Evolutionary conservation across 2,113 vertebrate species (phyloP), one percentile per base, ranked within the genome.

Genomic region (Ictalurus furcatus): DNA sequence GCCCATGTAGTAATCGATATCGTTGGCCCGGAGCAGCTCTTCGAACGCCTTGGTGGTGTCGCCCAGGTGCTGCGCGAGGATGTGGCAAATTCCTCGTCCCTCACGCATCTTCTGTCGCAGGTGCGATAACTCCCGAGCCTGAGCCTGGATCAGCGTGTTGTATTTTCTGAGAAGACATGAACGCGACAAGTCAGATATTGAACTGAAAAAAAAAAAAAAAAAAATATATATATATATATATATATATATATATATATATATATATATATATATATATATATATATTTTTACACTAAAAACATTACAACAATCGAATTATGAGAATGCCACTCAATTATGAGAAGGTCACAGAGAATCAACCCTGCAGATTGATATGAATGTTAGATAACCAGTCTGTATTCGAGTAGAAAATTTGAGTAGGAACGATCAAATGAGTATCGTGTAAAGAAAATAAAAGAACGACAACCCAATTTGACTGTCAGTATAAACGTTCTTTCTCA

Each of bases 1-100:
- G 7, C 98, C 98, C 96, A 98, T 95, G 94, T 98, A 99, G 93
- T 99, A 99, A 93, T 99, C 98, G 0, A 99, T 97, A 84, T 99
- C 97, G 0, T 97, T 98, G 92, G 97, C 96, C 0, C 96, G 95
- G 4, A 99, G 97, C 11, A 99, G 96, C 88, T 99, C 98, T 94
- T 99, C 98, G 0, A 99, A 99, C 81, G 97, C 96, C 89, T 95
- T 97, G 76, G 98, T 96, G 61, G 96, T 97, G 0, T 98, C 97
- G 0, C 93, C 96, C 30, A 97, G 93, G 90, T 98, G 97, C 90
- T 97, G 97, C n/a, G 93, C 95, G 92, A 99, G 96, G 93, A 97
- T 96, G 87, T 95, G 96, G 89, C 97, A 97, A 83, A 97, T 92
- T 7, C 97, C 96, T 0, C 95, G 94, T 7, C 97, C 98, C 92